Evolutionary conservation across 2,113 vertebrate genomes (phyloP).

Genomic region (Dendrocopos noguchii): DNA sequence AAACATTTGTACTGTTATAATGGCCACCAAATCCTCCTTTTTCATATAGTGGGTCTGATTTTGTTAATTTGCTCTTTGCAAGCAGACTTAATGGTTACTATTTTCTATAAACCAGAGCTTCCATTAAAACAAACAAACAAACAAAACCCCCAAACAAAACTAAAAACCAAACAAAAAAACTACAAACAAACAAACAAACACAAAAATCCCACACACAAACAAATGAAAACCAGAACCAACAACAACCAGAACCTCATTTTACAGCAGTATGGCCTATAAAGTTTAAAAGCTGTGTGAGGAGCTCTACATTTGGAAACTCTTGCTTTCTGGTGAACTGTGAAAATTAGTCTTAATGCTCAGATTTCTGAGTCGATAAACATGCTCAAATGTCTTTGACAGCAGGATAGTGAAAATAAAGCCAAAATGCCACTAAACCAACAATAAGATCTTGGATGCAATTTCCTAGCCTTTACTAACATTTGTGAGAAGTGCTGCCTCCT

Average conservation of each 20-base stretch:
- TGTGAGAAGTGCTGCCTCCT: neutral
- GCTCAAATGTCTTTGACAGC: conserved; percentile 35
- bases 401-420: conserved; percentile 9
- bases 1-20: conserved; percentile 5
- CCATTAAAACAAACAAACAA: neutral
- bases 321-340: conserved; percentile 49
- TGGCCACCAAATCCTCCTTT: neutral
- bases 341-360: conserved; percentile 31
- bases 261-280: conserved; percentile 23
- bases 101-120: conserved; percentile 24
- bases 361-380: conserved; percentile 43
- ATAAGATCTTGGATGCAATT: conserved; percentile 15
- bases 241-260: neutral
- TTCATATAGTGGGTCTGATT: neutral
- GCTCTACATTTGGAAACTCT: conserved; percentile 35
- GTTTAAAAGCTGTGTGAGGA: conserved; percentile 41
- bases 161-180: no score
- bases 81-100: neutral
- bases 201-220: no score
- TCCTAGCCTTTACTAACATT: neutral
- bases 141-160: no score
- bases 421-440: conserved; percentile 31
- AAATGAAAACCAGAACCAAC: no score
- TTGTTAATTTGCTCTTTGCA: conserved; percentile 30
- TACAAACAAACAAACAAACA: no score